Percentiles rank a stretch among this genome's conserved stretches.
Conservation (phyloP, 1,140 invertebrate species). For the Semibalanus balanoides region DNA sequence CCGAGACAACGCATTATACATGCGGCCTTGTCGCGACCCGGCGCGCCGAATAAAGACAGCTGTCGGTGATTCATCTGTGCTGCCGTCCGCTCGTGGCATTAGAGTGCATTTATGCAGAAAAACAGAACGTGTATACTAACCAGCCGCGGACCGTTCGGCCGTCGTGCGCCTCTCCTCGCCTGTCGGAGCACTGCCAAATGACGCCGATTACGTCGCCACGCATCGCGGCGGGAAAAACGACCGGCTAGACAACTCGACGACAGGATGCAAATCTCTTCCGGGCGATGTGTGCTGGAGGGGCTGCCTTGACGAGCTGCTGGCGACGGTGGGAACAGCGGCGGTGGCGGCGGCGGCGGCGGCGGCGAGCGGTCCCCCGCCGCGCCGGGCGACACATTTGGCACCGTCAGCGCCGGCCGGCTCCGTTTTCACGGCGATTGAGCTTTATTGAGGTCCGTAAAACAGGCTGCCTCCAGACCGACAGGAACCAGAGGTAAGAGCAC, state of each 20-base stretch:
- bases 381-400: neutral
- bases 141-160: neutral
- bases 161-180: too few relatives aligned
- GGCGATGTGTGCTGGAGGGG: neutral
- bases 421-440: neutral
- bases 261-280: neutral
- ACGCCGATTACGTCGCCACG: neutral
- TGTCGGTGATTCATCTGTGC: neutral
- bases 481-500: too few relatives aligned
- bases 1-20: neutral
- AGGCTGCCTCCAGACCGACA: neutral
- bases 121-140: neutral
- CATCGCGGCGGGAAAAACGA: neutral
- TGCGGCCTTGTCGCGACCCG: neutral
- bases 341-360: too few relatives aligned
- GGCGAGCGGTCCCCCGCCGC: neutral
- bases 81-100: neutral
- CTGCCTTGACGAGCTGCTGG: neutral
- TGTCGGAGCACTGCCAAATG: neutral
- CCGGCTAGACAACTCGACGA: neutral
- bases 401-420: neutral
- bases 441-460: neutral
- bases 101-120: neutral
- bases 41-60: neutral
- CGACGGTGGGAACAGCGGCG: too few relatives aligned